Conservation (phyloP, 2,113 vertebrate genomes). For the Erinaceus europaeus region DNA sequence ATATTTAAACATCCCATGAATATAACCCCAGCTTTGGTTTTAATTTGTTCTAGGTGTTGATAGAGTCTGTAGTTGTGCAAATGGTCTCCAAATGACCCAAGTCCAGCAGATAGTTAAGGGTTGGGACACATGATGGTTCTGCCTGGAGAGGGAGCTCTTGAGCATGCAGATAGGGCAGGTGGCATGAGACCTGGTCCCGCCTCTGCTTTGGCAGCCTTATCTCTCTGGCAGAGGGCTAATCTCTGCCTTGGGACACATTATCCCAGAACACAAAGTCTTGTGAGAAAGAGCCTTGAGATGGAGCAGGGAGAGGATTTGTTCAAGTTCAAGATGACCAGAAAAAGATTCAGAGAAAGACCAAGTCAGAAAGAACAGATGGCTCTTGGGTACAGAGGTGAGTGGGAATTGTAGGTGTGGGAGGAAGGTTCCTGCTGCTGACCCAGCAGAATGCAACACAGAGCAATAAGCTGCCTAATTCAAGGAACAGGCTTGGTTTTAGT, state of each 20-base stretch:
- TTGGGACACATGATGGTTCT: fast-evolving
- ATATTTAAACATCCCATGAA: not conserved
- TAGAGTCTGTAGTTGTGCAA: not conserved
- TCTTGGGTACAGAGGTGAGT: not conserved
- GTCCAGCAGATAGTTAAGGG: not conserved
- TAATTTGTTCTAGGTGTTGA: not conserved
- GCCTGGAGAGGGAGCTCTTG: not conserved
- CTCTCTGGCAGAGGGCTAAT: not conserved
- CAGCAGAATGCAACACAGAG: not conserved
- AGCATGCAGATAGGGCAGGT: not conserved
- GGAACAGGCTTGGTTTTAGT: conserved; percentile 3
- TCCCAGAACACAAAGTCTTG: not conserved
- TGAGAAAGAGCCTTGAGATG: conserved; percentile 19
- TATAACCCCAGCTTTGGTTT: not conserved
- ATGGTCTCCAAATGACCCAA: not conserved
- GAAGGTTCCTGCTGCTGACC: not conserved
- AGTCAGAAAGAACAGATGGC: not conserved
- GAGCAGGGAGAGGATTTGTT: not conserved
- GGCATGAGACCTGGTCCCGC: not conserved
- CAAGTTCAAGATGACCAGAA: conserved; percentile 42
- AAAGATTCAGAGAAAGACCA: not conserved
- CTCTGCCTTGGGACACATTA: not conserved
- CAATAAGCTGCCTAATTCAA: not conserved
- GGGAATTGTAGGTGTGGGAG: not conserved
- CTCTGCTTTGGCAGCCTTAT: not conserved